Evolutionary conservation across 2,113 vertebrate genomes (phyloP), one percentile per base, ranked within the genome.

Genomic region (Numenius arquata): DNA sequence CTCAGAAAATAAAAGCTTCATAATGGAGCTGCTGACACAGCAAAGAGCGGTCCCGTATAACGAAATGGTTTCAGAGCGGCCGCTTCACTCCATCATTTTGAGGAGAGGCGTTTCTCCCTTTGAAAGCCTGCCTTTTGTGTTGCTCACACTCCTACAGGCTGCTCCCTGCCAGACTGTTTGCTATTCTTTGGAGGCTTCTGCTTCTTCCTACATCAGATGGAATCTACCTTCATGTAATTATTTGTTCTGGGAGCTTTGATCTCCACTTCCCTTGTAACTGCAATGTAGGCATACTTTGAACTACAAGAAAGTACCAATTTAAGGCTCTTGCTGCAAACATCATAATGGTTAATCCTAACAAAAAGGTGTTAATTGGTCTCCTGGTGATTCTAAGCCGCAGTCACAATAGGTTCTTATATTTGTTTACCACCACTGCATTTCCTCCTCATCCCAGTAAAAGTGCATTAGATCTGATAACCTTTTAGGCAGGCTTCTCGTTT

Each of bases 241-340:
- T 98, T 98, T 97, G 97, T 94, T 97, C 97, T 96, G 71, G 59
- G 89, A 92, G 92, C 93, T 98, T 98, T 98, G 97, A 98, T 97
- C 97, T 97, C 78, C 75, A 91, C 89, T 96, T 97, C 79, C 56
- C 91, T 95, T 88, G 84, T 94, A 96, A 96, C 95, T 90, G 71
- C 93, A 91, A 74, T 50, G 76, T 59, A 96, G 88, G 93, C 94
- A 87, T 84, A 95, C 97, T 97, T 96, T 95, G 96, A 97, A 95
- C 91, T 97, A 94, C 95, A 93, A 96, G 87, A 93, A 85, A 91
- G 74, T 78, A 92, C 66, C 93, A 95, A 96, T 95, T 96, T 96
- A 97, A 97, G 89, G 95, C 94, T 88, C 85, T 97, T 91, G 89
- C 89, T 95, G 84, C 90, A 97, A 97, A 97, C 88, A 89, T 67